Conservation (phyloP, 1,140 invertebrate species). For the Drosophila insularis region DNA sequence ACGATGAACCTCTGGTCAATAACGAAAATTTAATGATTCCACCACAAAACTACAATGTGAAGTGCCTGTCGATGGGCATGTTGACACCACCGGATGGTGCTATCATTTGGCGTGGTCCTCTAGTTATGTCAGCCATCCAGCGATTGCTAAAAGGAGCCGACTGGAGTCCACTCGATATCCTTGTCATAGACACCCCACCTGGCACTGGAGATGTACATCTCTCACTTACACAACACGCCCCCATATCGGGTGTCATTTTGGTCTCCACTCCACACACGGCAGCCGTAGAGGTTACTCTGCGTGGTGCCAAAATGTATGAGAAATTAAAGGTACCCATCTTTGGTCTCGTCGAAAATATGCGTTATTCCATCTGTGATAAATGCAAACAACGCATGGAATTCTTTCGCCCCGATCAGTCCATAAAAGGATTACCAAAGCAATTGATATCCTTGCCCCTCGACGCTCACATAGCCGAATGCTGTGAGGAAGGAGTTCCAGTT, state of each 20-base stretch:
- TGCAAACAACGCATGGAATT: constrained; percentile 86
- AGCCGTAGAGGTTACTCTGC: constrained; percentile 90
- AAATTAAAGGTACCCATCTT: constrained; percentile 91
- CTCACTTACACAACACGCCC: constrained; percentile 93
- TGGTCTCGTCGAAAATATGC: constrained; percentile 95
- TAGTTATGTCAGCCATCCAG: constrained; percentile 97
- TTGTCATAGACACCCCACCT: constrained; percentile 94
- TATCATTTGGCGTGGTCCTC: constrained; percentile 94
- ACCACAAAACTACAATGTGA: constrained; percentile 93
- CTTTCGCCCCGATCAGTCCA: constrained; percentile 84
- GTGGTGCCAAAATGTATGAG: constrained; percentile 91
- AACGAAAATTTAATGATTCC: constrained; percentile 92
- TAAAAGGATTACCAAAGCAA: constrained; percentile 78
- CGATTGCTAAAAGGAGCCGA: constrained; percentile 91
- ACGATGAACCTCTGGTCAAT: constrained; percentile 88
- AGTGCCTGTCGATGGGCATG: constrained; percentile 97
- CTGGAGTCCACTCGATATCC: constrained; percentile 91
- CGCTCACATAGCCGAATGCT: constrained; percentile 86
- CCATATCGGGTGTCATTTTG: constrained; percentile 90
- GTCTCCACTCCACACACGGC: constrained; percentile 94
- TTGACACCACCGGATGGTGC: constrained; percentile 90
- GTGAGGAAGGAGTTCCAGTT: constrained; percentile 90
- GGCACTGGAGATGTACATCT: constrained; percentile 96
- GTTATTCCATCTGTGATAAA: constrained; percentile 87
- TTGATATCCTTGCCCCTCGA: constrained; percentile 91